Evolutionary conservation across 2,113 vertebrate genomes (phyloP).

Genomic region (Cyphomyrus plagiostoma): DNA sequence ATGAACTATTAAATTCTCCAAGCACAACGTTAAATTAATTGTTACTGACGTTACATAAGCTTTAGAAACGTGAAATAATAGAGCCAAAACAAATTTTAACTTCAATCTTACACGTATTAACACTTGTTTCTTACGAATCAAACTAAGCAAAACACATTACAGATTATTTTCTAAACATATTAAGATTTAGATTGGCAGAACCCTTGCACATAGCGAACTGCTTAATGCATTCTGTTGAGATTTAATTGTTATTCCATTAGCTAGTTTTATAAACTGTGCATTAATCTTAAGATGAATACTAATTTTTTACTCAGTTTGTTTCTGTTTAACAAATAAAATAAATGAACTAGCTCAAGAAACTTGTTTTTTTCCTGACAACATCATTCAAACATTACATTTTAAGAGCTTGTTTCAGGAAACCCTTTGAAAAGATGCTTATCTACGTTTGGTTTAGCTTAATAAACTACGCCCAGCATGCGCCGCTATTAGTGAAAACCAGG

Average conservation of each 20-base stretch:
- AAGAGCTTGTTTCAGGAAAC: not conserved
- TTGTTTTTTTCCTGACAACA: not conserved
- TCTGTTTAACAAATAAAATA: conserved; percentile 9
- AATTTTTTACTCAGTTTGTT: not conserved
- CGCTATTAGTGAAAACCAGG: not conserved
- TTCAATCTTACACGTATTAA: not conserved
- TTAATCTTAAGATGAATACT: not conserved
- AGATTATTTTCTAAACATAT: not conserved
- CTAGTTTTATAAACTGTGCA: not conserved
- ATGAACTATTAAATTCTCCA: not conserved
- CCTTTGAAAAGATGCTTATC: not conserved
- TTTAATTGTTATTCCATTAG: conserved; percentile 9
- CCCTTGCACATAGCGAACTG: not conserved
- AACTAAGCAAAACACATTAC: conserved; percentile 2
- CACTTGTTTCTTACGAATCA: not conserved
- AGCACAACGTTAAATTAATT: not conserved
- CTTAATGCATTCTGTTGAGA: not conserved
- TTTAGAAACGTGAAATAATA: not conserved
- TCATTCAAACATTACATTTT: not conserved
- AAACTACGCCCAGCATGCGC: not conserved
- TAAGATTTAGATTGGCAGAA: not conserved
- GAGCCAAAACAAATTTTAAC: not conserved
- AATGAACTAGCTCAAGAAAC: not conserved
- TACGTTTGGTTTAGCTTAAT: not conserved
- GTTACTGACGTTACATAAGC: not conserved